A percentile compares a stretch with the other conserved stretches of the same genome.
Evolutionary conservation across 2,888 invertebrate species (phyloP).

Genomic region (Trichopria drosophilae): DNA sequence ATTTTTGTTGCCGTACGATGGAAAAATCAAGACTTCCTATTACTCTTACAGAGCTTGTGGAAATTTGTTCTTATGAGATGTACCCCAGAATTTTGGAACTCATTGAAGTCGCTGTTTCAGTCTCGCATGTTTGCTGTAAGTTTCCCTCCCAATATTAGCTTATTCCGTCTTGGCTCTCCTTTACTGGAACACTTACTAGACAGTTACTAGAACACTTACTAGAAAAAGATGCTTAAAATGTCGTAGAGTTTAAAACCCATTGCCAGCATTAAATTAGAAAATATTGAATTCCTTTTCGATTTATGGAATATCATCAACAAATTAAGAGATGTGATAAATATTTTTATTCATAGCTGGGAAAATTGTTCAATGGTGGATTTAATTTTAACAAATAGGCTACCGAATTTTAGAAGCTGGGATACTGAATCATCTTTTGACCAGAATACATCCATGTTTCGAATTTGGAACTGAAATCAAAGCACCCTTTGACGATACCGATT

Average conservation of each 20-base stretch:
- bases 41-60: slow-evolving; percentile 48
- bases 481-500: slow-evolving; percentile 29
- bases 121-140: slow-evolving; percentile 51
- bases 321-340: too few relatives aligned
- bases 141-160: slow-evolving; percentile 8
- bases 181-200: too few relatives aligned
- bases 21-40: slow-evolving; percentile 53
- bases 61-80: slow-evolving; percentile 44
- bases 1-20: slow-evolving; percentile 40
- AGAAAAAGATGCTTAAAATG: too few relatives aligned
- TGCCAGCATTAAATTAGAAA: too few relatives aligned
- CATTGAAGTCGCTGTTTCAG: slow-evolving; percentile 42
- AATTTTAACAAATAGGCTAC: slow-evolving; percentile 42
- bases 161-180: too few relatives aligned
- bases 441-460: slow-evolving; percentile 52
- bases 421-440: slow-evolving; percentile 49
- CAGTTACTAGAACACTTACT: too few relatives aligned
- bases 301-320: too few relatives aligned
- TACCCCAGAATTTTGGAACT: slow-evolving; percentile 50
- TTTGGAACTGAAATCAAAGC: slow-evolving; percentile 33
- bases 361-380: background rate
- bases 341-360: too few relatives aligned
- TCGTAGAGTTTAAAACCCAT: too few relatives aligned
- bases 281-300: too few relatives aligned
- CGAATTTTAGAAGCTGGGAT: slow-evolving; percentile 50